Conservation (phyloP, 2,113 vertebrate species). For the Mesocricetus auratus region DNA sequence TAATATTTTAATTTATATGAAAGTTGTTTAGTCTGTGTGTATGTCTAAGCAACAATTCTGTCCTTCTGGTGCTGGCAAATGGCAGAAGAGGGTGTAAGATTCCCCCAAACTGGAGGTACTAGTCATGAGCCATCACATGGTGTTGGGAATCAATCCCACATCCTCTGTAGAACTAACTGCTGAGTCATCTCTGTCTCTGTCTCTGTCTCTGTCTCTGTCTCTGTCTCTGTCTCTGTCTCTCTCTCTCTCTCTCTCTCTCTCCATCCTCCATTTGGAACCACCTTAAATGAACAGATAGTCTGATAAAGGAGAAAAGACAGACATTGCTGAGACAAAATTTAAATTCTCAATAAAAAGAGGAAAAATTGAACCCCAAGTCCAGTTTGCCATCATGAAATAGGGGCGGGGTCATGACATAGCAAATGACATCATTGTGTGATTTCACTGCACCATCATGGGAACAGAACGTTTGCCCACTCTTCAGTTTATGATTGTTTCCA, state of each 20-base stretch:
- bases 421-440: conserved; percentile 60
- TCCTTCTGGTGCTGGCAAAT: neutral
- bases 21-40: neutral
- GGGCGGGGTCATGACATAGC: conserved; percentile 50
- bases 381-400: conserved; percentile 35
- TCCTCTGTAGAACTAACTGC: neutral
- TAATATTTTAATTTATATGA: neutral
- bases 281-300: conserved; percentile 68
- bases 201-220: too few relatives aligned
- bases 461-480: conserved; percentile 73
- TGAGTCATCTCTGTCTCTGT: neutral
- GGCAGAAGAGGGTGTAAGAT: neutral
- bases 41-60: neutral
- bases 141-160: neutral
- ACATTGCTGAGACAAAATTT: neutral
- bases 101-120: neutral
- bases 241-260: neutral
- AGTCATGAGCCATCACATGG: neutral
- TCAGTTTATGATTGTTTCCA: conserved; percentile 82
- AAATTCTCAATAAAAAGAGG: neutral
- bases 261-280: neutral
- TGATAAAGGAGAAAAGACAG: conserved; percentile 49
- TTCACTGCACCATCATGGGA: conserved; percentile 66
- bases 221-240: too few relatives aligned
- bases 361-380: conserved; percentile 47